Conservation (phyloP, 1,140 invertebrate species). For the Drosophila ogumai region DNA sequence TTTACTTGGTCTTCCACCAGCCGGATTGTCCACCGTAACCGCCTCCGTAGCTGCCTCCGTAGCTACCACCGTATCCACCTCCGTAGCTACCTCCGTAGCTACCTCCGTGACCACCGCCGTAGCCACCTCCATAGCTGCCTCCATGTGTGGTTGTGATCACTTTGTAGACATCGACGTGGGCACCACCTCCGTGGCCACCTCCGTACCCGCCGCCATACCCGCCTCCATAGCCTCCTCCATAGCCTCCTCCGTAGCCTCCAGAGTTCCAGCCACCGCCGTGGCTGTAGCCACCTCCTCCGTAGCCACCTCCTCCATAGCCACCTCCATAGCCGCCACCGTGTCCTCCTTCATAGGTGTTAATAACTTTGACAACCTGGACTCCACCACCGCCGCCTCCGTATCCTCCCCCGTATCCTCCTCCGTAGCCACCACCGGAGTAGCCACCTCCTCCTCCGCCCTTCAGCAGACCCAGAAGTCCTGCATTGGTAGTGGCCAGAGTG, state of each 20-base stretch:
- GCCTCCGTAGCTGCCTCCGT: constrained; percentile 34
- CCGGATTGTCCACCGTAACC: constrained; percentile 55
- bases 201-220: constrained; percentile 44
- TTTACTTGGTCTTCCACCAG: constrained; percentile 66
- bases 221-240: constrained; percentile 42
- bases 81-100: constrained; percentile 35
- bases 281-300: constrained; percentile 17
- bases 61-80: constrained; percentile 38
- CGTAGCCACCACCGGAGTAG: constrained; percentile 15
- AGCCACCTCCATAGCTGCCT: constrained; percentile 31
- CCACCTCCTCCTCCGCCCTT: constrained; percentile 62
- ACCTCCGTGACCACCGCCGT: constrained; percentile 36
- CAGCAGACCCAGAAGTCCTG: constrained; percentile 64
- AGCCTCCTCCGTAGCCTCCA: constrained; percentile 37
- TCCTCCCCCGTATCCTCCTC: constrained; percentile 41
- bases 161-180: constrained; percentile 12
- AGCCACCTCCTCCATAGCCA: constrained; percentile 32
- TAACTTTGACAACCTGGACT: constrained; percentile 34
- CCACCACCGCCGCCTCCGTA: constrained; percentile 33
- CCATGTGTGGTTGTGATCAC: constrained; percentile 19
- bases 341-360: constrained; percentile 26
- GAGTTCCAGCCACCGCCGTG: constrained; percentile 28
- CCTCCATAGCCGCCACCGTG: constrained; percentile 41
- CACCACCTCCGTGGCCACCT: constrained; percentile 29
- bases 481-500: constrained; percentile 64